Evolutionary conservation across 2,888 invertebrate species (phyloP).

Genomic region (Habrosyne pyritoides): DNA sequence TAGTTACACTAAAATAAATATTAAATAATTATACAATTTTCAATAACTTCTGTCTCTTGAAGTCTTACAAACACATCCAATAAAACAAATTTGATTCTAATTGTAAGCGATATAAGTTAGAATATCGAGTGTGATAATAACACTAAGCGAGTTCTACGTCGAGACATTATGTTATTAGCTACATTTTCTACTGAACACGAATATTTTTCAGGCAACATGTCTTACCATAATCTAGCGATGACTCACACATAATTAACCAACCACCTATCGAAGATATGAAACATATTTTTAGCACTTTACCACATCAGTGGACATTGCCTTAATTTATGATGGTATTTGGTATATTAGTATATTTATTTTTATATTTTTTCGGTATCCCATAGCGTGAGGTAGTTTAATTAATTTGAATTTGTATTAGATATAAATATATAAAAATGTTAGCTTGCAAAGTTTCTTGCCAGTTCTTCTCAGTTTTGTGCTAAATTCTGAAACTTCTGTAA

Average conservation of each 20-base stretch:
- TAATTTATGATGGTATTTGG: neutral
- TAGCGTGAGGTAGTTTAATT: too few species aligned
- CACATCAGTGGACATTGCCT: neutral
- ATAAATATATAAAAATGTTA: too few species aligned
- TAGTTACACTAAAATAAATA: conserved; percentile 5
- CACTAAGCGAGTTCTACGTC: neutral
- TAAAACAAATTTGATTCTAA: neutral
- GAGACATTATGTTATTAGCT: neutral
- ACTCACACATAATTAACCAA: neutral
- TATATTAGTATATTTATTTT: too few species aligned
- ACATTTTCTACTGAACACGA: conserved; percentile 4
- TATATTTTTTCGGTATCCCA: too few species aligned
- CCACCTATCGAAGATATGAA: too few species aligned
- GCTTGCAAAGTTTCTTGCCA: too few species aligned
- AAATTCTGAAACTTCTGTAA: too few species aligned
- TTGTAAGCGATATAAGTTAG: neutral
- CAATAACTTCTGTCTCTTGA: neutral
- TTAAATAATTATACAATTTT: neutral
- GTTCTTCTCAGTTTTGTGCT: too few species aligned
- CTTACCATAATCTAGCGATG: neutral
- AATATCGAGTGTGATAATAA: neutral
- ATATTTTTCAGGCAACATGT: neutral
- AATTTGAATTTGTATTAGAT: too few species aligned
- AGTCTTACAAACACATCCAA: too few species aligned
- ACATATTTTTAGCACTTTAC: too few species aligned